Evolutionary conservation across 2,113 vertebrate genomes (phyloP).

Genomic region (Eulemur rufifrons): DNA sequence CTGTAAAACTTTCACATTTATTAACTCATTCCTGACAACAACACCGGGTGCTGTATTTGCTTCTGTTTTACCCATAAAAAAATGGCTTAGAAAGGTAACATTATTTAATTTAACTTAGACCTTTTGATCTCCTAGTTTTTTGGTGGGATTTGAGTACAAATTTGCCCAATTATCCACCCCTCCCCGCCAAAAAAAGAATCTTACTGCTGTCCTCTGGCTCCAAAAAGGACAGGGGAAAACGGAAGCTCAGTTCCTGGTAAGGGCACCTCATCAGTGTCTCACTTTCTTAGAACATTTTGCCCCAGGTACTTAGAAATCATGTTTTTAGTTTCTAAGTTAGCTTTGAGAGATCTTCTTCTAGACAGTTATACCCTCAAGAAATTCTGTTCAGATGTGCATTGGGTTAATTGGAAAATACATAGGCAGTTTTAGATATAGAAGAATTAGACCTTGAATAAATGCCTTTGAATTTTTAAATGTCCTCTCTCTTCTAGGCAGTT

Average conservation of each 20-base stretch:
- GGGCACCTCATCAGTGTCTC: neutral
- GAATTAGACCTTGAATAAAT: neutral
- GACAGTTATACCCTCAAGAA: neutral
- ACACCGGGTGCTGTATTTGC: neutral
- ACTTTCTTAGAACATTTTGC: neutral
- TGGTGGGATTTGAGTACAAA: neutral
- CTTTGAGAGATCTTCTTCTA: slow-evolving; percentile 1
- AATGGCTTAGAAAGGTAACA: neutral
- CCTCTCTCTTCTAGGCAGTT: neutral
- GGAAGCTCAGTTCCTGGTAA: neutral
- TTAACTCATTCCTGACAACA: neutral
- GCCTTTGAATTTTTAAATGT: neutral
- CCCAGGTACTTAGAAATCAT: neutral
- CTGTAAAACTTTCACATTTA: neutral
- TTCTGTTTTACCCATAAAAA: neutral
- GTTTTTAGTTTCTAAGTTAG: neutral
- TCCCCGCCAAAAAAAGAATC: neutral
- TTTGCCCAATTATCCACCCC: neutral
- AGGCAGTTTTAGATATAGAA: neutral
- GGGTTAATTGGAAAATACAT: neutral
- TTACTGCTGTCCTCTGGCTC: neutral
- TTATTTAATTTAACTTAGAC: neutral
- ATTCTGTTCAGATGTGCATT: neutral
- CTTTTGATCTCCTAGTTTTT: neutral
- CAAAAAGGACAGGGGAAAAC: neutral